Evolutionary conservation across 1,140 invertebrate species (phyloP), one percentile per base, ranked within the genome.

Genomic region (Coptotermes formosanus): DNA sequence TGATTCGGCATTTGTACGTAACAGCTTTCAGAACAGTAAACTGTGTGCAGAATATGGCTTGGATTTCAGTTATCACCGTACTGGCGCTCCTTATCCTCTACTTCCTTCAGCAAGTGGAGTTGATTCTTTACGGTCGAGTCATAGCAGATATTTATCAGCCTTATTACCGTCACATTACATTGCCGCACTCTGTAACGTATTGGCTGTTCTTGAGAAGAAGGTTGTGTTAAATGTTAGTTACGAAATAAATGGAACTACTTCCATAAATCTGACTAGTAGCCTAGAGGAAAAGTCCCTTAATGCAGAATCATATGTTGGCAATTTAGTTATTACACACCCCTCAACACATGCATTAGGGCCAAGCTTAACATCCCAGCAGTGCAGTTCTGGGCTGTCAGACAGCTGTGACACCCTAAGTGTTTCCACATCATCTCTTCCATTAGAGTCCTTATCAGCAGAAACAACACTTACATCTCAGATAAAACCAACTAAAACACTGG

Each of bases 171-270:
- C 92, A 6, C 94, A 94, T 87, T 95, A 95, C 89, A 90, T 96
- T 84, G 93, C 95, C 21, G 95, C 95, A n/a, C 90, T 97, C 81
- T 97, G 96, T 89, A 96, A 96, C 89, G 91, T 94, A 64, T 89
- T 95, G 38, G 94, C 94, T 7, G 93, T 94, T 75, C 92, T 92
- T 75, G 93, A 95, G 87, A 93, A 93, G 84, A 94, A 94, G 90
- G 93, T 94, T n/a, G 92, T 93, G n/a, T 90, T 95, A 83, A 95
- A 95, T 64, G 52, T 87, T 30, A 84, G 84, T 83, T 88, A 91
- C 92, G 6, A 93, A 69, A n/a, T 82, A 23, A 84, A 84, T 44
- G 45, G 21, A 30, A 84, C 83, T 12, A 30, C n/a, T 8, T 11
- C 64, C n/a, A 75, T 75, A 25, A 75, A 75, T 75, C 25, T 75